Evolutionary conservation across 2,888 invertebrate genomes (phyloP).

Genomic region (Plagodis pulveraria): DNA sequence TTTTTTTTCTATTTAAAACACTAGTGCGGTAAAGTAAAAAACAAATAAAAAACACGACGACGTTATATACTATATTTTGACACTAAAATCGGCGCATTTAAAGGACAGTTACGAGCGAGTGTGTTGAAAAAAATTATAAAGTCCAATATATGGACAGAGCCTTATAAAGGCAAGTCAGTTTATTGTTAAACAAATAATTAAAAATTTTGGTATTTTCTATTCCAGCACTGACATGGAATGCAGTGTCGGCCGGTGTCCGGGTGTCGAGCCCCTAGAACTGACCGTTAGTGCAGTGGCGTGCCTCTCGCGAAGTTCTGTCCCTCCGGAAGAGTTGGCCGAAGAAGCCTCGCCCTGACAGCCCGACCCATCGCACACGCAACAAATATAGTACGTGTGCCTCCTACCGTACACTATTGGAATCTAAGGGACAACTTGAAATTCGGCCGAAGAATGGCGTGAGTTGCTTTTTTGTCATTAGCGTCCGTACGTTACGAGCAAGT

Average conservation of each 20-base stretch:
- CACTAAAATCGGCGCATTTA: too few species aligned
- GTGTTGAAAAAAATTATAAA: too few species aligned
- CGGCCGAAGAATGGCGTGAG: slow-evolving; percentile 1
- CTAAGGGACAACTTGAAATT: not conserved
- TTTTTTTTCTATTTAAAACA: too few species aligned
- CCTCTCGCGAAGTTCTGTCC: slow-evolving; percentile 46
- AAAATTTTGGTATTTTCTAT: not conserved
- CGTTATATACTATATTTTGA: too few species aligned
- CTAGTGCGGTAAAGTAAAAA: too few species aligned
- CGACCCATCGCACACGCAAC: slow-evolving; percentile 10
- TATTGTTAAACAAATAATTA: not conserved
- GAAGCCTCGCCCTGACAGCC: slow-evolving; percentile 75
- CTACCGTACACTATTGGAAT: slow-evolving; percentile 10
- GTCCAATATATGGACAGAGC: too few species aligned
- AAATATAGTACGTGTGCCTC: slow-evolving; percentile 4
- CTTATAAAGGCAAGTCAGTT: too few species aligned
- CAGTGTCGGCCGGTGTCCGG: slow-evolving; percentile 72
- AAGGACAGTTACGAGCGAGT: too few species aligned
- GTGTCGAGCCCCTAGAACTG: slow-evolving; percentile 67
- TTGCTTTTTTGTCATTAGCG: slow-evolving; percentile 10
- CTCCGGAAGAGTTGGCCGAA: slow-evolving; percentile 67
- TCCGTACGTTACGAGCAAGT: not conserved
- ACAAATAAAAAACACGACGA: too few species aligned
- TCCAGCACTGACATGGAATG: slow-evolving; percentile 79
- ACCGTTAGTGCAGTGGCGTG: slow-evolving; percentile 54